Percentiles rank a stretch among this genome's conserved stretches.
phyloP scores from a whole-genome alignment of 2,113 vertebrate genomes.

The Grantiella picta region DNA sequence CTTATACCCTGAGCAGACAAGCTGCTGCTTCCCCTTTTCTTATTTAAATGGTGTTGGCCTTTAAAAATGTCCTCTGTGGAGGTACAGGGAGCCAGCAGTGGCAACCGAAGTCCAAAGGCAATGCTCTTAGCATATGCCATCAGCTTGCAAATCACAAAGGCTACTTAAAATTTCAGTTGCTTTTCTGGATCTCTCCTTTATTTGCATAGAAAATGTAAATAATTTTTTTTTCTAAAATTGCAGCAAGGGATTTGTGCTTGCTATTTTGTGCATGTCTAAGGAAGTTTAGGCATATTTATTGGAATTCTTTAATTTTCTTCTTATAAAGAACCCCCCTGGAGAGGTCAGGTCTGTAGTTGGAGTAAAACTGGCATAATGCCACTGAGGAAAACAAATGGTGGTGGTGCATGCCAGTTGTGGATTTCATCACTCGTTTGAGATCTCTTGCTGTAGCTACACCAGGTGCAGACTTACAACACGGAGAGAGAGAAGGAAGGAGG shows the following conservation, averaged over 20 bases:
- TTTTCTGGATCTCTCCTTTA: slow-evolving; percentile 30
- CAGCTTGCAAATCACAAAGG: slow-evolving; percentile 32
- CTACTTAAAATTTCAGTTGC: slow-evolving; percentile 54
- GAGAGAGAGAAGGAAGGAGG: background rate
- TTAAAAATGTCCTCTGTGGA: slow-evolving; percentile 38
- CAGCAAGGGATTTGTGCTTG: slow-evolving; percentile 26
- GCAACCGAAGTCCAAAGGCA: slow-evolving; percentile 56
- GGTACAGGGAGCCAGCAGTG: background rate
- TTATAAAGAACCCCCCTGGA: background rate
- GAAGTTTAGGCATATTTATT: slow-evolving; percentile 29
- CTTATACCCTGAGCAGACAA: background rate
- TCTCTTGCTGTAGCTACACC: background rate
- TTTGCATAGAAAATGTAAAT: slow-evolving; percentile 50
- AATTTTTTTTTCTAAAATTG: slow-evolving; percentile 27
- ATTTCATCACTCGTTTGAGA: slow-evolving; percentile 13
- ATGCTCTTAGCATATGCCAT: slow-evolving; percentile 49
- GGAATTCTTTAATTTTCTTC: slow-evolving; percentile 42
- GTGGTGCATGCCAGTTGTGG: background rate
- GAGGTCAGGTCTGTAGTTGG: background rate
- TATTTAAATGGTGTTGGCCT: slow-evolving; percentile 53
- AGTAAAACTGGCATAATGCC: slow-evolving; percentile 4
- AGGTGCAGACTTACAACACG: background rate
- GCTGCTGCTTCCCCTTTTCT: slow-evolving; percentile 2
- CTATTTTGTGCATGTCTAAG: slow-evolving; percentile 22
- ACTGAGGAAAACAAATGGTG: background rate